phyloP scores from a whole-genome alignment of 2,113 vertebrate species.

The Nyctibius bracteatus region DNA sequence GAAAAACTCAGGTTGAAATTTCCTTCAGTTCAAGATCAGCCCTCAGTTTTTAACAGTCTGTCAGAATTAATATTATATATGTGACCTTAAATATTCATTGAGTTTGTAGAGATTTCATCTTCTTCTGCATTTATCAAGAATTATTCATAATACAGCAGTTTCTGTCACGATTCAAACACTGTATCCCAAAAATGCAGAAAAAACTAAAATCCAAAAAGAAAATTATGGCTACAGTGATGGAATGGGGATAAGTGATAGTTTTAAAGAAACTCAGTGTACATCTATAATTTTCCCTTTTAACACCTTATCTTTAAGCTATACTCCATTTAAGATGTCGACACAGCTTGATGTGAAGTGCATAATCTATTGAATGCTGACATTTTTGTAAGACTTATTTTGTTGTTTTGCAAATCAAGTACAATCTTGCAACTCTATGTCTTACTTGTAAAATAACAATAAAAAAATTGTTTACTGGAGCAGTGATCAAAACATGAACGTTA shows the following conservation, averaged over 20 bases:
- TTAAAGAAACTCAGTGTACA: not conserved
- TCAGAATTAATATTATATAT: not conserved
- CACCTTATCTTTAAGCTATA: constrained; percentile 34
- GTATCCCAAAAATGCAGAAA: not conserved
- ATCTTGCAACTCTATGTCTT: not conserved
- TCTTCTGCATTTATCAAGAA: not conserved
- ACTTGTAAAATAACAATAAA: not conserved
- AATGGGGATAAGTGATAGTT: constrained; percentile 29
- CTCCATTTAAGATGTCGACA: constrained; percentile 5
- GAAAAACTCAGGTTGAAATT: not conserved
- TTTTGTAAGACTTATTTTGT: constrained; percentile 44
- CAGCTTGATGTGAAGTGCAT: not conserved
- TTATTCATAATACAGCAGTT: not conserved
- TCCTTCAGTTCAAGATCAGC: not conserved
- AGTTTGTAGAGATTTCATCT: not conserved
- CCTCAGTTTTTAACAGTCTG: not conserved
- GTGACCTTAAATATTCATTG: constrained; percentile 26
- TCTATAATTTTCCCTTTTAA: constrained; percentile 46
- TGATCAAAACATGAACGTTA: constrained; percentile 36
- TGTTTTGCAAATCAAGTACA: constrained; percentile 44
- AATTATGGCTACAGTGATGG: constrained; percentile 3
- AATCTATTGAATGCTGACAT: constrained; percentile 23
- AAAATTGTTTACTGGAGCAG: constrained; percentile 28
- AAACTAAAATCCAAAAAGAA: not conserved
- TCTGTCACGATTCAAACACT: constrained; percentile 16